phyloP scores from a whole-genome alignment of 2,113 vertebrate species.

The Thunnus thynnus region DNA sequence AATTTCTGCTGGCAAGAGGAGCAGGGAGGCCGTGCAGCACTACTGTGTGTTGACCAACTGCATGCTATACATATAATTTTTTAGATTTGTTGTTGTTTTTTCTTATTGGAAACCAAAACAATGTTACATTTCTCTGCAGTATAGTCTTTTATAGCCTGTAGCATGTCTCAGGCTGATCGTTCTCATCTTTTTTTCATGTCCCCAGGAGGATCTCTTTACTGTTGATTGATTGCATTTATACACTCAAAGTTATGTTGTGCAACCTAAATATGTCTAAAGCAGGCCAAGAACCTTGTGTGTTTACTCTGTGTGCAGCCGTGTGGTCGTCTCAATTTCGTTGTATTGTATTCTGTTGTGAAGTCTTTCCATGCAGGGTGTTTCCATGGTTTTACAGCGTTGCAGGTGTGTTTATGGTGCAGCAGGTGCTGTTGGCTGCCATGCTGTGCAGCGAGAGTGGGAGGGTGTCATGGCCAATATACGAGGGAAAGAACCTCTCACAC shows the following conservation, averaged over 20 bases:
- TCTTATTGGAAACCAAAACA: conserved; percentile 43
- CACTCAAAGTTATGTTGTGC: background rate
- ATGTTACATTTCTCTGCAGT: conserved; percentile 6
- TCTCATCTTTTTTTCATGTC: conserved; percentile 3
- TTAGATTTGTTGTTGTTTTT: conserved; percentile 38
- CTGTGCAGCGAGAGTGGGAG: conserved; percentile 44
- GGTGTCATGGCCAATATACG: conserved; percentile 71
- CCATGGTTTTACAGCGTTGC: conserved; percentile 60
- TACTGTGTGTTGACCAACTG: conserved; percentile 29
- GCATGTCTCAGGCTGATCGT: background rate
- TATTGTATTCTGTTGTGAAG: conserved; percentile 23
- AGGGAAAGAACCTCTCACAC: conserved; percentile 73
- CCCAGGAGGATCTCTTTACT: background rate
- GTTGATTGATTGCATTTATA: background rate
- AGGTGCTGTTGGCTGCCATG: conserved; percentile 70
- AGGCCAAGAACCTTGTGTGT: background rate
- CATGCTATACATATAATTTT: conserved; percentile 23
- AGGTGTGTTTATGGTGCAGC: conserved; percentile 77
- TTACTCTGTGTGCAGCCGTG: conserved; percentile 2
- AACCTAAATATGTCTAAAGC: conserved; percentile 8
- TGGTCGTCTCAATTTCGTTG: conserved; percentile 18
- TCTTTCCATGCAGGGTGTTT: conserved; percentile 49
- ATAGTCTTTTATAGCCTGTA: background rate
- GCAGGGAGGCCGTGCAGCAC: conserved; percentile 23
- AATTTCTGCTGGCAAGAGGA: conserved; percentile 46